Percentiles rank a stretch among this genome's conserved stretches.
Conservation (phyloP, 2,888 invertebrate genomes). For the Diogma glabrata region DNA sequence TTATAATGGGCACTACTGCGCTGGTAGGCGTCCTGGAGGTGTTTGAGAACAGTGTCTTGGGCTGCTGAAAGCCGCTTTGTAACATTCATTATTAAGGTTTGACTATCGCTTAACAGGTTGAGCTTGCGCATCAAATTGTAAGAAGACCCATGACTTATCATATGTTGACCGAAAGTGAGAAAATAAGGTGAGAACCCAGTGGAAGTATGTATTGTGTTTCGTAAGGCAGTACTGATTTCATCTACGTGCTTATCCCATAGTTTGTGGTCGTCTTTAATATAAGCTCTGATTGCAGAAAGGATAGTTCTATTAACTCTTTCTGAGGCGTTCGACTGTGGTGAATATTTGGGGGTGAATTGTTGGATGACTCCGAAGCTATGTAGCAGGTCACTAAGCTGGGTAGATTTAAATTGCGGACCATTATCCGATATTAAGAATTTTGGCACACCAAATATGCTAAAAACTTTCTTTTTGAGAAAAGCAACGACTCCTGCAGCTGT, state of each 20-base stretch:
- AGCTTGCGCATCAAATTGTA: not conserved
- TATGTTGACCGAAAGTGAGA: not conserved
- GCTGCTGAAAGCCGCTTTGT: not conserved
- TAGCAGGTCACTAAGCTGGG: not conserved
- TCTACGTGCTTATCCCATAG: not conserved
- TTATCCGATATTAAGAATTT: not conserved
- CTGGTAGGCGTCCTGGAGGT: not conserved
- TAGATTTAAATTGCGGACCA: not conserved
- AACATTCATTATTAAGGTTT: not conserved
- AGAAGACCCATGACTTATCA: not conserved
- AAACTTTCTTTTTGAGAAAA: not conserved
- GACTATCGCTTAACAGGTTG: not conserved
- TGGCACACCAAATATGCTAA: not conserved
- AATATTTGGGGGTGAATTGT: not conserved
- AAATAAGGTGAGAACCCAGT: not conserved
- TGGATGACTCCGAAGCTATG: not conserved
- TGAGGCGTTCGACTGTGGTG: not conserved
- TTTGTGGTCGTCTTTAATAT: not conserved
- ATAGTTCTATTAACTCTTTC: not conserved
- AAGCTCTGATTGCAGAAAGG: not conserved
- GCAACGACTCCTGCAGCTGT: not conserved
- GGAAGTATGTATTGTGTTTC: not conserved
- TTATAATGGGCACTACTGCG: not conserved
- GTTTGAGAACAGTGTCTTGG: no score
- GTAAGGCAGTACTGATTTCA: not conserved